These are phyloP conservation scores for Marmota monax DNA, from an alignment of 2,113 vertebrate genomes.

Conservation along the genomic window DNA sequence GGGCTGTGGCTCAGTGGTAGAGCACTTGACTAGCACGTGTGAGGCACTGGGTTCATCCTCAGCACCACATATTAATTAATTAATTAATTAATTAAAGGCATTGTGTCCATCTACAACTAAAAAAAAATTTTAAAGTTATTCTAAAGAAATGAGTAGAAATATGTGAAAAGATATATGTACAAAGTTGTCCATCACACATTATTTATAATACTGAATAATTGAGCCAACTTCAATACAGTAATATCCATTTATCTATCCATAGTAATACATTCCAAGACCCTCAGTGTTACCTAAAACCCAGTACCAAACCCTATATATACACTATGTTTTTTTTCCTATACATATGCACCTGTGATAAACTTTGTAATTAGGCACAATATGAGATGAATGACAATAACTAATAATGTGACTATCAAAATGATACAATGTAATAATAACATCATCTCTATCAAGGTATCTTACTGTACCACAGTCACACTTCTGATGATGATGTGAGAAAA, in stretches of 20 bases:
- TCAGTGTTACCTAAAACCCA: background rate
- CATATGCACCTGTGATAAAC: background rate
- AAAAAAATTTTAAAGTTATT: slow-evolving; percentile 5
- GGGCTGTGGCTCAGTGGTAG: no score
- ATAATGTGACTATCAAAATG: background rate
- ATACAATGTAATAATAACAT: background rate
- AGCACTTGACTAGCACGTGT: no score
- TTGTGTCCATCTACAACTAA: no score
- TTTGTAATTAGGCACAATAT: background rate
- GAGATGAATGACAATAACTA: background rate
- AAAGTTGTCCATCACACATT: background rate
- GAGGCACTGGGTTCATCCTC: no score
- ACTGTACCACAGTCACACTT: background rate
- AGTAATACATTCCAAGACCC: background rate
- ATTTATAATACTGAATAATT: background rate
- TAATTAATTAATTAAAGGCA: no score
- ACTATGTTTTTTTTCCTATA: background rate
- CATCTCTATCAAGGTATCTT: background rate
- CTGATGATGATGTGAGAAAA: background rate
- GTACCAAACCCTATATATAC: background rate
- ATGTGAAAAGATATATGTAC: background rate
- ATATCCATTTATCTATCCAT: background rate
- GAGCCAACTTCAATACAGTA: background rate
- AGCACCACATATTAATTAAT: no score
- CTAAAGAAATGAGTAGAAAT: background rate